Percentiles rank a stretch among this genome's conserved stretches.
These are phyloP conservation scores for Oenanthe melanoleuca DNA, from an alignment of 2,113 vertebrate species.

Conservation along the genomic window DNA sequence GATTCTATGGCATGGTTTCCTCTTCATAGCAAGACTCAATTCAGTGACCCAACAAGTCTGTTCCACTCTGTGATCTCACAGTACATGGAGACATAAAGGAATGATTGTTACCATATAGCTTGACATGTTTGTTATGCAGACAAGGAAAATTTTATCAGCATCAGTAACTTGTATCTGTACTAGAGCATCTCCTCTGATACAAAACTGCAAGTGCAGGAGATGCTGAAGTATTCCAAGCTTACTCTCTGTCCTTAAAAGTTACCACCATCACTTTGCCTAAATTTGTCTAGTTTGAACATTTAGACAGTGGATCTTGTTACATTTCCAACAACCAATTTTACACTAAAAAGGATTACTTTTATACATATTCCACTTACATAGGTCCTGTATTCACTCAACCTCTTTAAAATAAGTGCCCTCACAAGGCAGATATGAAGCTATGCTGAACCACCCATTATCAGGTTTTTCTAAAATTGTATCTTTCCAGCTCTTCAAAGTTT, in stretches of 20 bases:
- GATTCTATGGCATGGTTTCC: not conserved
- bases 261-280: not conserved
- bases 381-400: not conserved
- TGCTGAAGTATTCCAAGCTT: not conserved
- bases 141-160: not conserved
- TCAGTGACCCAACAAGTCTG: not conserved
- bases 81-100: not conserved
- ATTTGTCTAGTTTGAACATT: not conserved
- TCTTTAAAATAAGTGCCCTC: not conserved
- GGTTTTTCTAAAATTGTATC: not conserved
- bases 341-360: not conserved
- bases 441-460: not conserved
- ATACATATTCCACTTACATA: not conserved
- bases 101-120: not conserved
- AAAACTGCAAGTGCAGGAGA: not conserved
- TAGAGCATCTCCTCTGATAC: not conserved
- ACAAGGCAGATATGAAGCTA: not conserved
- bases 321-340: not conserved
- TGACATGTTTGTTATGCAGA: not conserved
- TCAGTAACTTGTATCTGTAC: not conserved
- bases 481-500: not conserved
- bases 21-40: not conserved
- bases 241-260: not conserved
- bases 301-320: not conserved
- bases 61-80: not conserved